Base-by-base conservation (phyloP, 2,888 invertebrate genomes). In the Lochmaea capreae region DNA sequence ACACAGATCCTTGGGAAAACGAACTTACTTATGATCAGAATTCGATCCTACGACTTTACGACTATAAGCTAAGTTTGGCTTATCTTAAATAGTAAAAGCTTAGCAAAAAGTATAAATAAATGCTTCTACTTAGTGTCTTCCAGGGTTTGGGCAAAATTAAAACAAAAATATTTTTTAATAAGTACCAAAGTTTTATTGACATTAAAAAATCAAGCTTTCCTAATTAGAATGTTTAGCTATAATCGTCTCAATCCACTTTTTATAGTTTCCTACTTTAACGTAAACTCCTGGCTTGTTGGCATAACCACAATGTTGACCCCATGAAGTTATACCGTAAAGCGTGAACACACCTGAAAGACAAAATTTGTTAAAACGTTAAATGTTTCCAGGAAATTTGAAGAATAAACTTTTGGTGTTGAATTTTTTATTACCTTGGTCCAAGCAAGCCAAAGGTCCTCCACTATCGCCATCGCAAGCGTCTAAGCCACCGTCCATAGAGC, bases 391-490 rank as follows among this genome's bases (percentile, higher is more conserved):
- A 22, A 22, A n/a, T n/a, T n/a, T 14, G 1, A 3, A 3, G n/a
- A 26, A 49, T 39, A 14, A 10, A 61, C 12, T 18, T 33, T 22
- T 1, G 22, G 1, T 22, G 22, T 22, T 22, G 22, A 22, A 22
- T 22, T 58, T 33, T 67, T 11, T 10, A 22, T 84, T 86, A 91
- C 92, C 91, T 78, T 90, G 88, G 79, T 90, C 88, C 75, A 90
- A 85, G 83, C 95, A 95, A 62, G 93, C 93, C 26, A 95, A 87
- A 9, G 95, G 95, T n/a, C 95, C 95, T 33, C 95, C 95, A 52
- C 94, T 94, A 84, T 96, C 95, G 1, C 95, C 95, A 83, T 94
- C 93, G 81, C 95, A 95, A 11, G 94, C 91, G 85, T 95, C 95
- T 0, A 92, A 89, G 46, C 94, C 93, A 71, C 94, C 95, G 78